Conservation (phyloP, 2,888 invertebrate genomes). For the Autographa pulchrina region DNA sequence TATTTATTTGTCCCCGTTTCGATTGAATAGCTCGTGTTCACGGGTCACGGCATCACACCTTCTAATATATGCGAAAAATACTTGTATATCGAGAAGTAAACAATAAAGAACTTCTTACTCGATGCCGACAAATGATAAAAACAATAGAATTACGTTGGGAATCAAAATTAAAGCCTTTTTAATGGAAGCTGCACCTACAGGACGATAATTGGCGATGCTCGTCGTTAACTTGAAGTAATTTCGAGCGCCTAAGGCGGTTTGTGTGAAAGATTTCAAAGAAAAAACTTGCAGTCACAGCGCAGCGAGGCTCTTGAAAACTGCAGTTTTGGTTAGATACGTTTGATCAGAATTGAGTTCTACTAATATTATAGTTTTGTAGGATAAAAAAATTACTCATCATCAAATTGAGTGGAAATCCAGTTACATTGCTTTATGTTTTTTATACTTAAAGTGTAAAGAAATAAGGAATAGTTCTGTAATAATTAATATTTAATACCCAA, state of each 20-base stretch:
- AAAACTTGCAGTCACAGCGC: conserved; percentile 41
- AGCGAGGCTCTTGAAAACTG: conserved; percentile 22
- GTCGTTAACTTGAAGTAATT: conserved; percentile 54
- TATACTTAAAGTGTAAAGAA: too few species aligned
- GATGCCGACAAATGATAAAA: conserved; percentile 1
- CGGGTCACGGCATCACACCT: background rate
- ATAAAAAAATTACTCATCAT: background rate
- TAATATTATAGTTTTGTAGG: conserved; percentile 24
- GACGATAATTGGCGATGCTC: conserved; percentile 48
- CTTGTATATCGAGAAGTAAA: background rate
- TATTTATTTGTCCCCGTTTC: background rate
- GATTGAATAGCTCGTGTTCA: background rate
- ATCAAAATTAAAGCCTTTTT: conserved; percentile 38
- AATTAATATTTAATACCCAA: too few species aligned
- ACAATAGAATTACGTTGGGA: conserved; percentile 10
- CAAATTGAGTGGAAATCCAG: too few species aligned
- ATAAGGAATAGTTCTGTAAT: too few species aligned
- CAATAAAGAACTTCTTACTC: background rate
- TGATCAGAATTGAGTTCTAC: background rate
- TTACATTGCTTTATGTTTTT: too few species aligned
- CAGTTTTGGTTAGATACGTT: background rate
- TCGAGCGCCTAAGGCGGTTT: conserved; percentile 46
- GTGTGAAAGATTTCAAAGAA: conserved; percentile 50
- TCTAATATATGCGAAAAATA: background rate
- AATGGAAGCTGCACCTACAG: conserved; percentile 43